Base-by-base conservation (phyloP, 2,113 vertebrate genomes). In the Carassius carassius region DNA sequence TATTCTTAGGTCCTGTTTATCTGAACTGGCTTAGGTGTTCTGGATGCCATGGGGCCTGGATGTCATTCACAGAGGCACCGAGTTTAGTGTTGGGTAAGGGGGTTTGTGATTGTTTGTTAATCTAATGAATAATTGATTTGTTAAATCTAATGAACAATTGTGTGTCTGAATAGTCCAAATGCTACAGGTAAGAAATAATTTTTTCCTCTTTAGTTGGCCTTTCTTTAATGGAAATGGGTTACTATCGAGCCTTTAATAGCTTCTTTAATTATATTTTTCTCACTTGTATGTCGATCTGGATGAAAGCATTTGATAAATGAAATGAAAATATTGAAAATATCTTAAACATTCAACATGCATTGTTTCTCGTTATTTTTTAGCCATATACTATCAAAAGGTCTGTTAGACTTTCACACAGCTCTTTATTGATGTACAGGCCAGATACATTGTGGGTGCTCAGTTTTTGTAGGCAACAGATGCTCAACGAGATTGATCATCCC, bases 401-500 rank as follows among this genome's bases (percentile, higher is more conserved):
- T 23, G 47, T 41, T 41, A 70, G 32, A 21, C n/a, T 35, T 74
- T 76, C 86, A 75, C 41, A 23, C 19, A 81, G 73, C 49, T 87
- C 58, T 85, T 79, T 82, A 87, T 89, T 86, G 88, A 87, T 37
- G 69, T 78, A 49, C 78, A 84, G 78, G 13, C 41, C 32, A 79
- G 78, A 89, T 81, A 78, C 82, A 82, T 87, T 82, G 56, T 84
- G 84, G 58, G 44, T 44, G 47, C 70, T 72, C 60, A 14, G 80
- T 75, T 77, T 83, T 76, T 69, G 80, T 70, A 87, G 78, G 44
- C 54, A 86, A 75, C 10, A 69, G 67, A 84, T 82, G 84, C 78
- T 87, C n/a, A 83, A 84, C 87, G 76, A 62, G 76, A 87, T 89
- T 86, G 54, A 89, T 89, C 78, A 86, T 86, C 47, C 11, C 73